phyloP scores from a whole-genome alignment of 2,797 vertebrate species.

The Typhlichthys subterraneus region DNA sequence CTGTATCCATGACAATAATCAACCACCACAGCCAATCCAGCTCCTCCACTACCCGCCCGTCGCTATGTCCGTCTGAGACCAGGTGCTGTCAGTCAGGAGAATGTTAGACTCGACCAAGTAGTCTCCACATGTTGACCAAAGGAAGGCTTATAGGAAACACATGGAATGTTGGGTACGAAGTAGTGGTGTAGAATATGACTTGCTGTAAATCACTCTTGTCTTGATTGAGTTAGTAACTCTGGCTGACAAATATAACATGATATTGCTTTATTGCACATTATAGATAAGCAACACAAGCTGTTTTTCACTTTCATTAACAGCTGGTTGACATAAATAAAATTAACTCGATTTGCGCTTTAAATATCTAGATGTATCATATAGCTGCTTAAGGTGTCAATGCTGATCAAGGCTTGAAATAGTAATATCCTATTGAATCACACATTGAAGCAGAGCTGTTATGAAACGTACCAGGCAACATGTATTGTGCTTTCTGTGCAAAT shows the following conservation, averaged over 20 bases:
- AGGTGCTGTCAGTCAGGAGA: conserved; percentile 3
- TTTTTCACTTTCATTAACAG: neutral
- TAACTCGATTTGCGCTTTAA: too few relatives aligned
- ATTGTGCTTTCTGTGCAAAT: conserved; percentile 3
- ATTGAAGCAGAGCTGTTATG: too few relatives aligned
- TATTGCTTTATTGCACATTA: neutral
- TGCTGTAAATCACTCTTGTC: too few relatives aligned
- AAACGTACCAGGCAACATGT: neutral
- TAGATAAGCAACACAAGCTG: neutral
- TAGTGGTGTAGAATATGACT: conserved; percentile 21
- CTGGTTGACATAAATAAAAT: too few relatives aligned
- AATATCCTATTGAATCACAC: too few relatives aligned
- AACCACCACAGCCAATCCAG: conserved; percentile 76
- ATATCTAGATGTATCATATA: too few relatives aligned
- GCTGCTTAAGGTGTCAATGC: too few relatives aligned
- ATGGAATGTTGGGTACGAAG: neutral
- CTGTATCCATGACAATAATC: conserved; percentile 74
- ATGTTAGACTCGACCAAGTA: conserved; percentile 3
- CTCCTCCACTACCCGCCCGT: conserved; percentile 75
- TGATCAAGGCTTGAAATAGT: too few relatives aligned
- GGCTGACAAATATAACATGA: conserved; percentile 1
- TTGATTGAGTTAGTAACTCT: neutral
- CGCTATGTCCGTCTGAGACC: conserved; percentile 36
- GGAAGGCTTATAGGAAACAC: too few relatives aligned
- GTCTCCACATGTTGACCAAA: neutral